Conservation (phyloP, 1,140 invertebrate genomes). For the Rhagoletis pomonella region DNA sequence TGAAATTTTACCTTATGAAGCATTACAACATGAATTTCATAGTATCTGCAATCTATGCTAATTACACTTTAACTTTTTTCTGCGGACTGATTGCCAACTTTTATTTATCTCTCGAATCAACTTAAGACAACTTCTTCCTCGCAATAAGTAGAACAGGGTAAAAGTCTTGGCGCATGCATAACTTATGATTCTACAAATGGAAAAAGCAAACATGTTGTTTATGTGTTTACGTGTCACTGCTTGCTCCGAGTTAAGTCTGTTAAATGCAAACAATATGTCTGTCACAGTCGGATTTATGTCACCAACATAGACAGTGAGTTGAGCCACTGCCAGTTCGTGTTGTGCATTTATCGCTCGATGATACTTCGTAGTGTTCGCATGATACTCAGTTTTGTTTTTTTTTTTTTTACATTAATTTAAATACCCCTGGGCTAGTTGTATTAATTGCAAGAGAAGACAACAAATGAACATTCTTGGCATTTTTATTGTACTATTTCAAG, state of each 20-base stretch:
- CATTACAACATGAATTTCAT: neutral
- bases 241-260: no score
- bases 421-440: neutral
- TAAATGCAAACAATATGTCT: neutral
- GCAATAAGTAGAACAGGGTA: neutral
- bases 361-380: neutral
- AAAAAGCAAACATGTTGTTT: neutral
- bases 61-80: neutral
- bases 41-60: neutral
- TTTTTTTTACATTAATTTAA: neutral
- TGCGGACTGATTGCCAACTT: neutral
- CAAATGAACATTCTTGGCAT: no score
- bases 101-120: neutral
- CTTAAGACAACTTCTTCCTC: neutral
- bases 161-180: neutral
- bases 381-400: neutral
- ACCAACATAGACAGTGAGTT: neutral
- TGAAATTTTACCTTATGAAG: no score
- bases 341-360: neutral
- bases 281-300: slow-evolving; percentile 1
- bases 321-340: slow-evolving; percentile 9
- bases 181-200: neutral
- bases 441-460: no score
- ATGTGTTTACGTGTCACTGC: no score
- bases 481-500: no score